Conservation (phyloP, 2,888 invertebrate species). For the Lysandra bellargus region DNA sequence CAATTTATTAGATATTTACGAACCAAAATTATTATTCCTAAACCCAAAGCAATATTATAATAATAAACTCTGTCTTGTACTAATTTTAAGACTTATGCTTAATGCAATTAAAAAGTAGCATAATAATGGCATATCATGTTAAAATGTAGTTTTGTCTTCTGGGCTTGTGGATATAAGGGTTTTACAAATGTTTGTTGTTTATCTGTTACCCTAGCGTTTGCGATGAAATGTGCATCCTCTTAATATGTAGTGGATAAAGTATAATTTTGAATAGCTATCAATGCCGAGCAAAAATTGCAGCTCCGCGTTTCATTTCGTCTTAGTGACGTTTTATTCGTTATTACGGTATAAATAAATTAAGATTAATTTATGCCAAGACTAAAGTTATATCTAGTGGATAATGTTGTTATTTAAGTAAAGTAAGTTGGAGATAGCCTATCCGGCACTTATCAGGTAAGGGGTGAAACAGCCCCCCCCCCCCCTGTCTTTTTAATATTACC, state of each 20-base stretch:
- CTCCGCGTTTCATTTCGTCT: neutral
- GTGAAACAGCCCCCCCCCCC: too few species aligned
- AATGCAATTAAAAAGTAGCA: neutral
- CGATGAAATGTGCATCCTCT: too few species aligned
- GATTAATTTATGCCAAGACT: too few species aligned
- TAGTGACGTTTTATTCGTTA: neutral
- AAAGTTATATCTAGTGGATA: too few species aligned
- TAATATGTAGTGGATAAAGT: neutral
- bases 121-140: neutral
- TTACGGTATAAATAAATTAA: neutral
- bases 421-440: too few species aligned
- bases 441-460: too few species aligned
- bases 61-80: neutral
- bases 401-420: too few species aligned
- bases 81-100: neutral
- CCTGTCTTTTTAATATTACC: too few species aligned
- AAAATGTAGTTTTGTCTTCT: conserved; percentile 4
- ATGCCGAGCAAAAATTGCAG: neutral
- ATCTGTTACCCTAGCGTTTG: too few species aligned
- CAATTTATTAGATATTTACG: conserved; percentile 5
- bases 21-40: neutral
- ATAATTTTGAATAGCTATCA: neutral
- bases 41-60: neutral
- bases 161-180: neutral
- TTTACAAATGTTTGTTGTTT: neutral